Percentiles rank a stretch among this genome's conserved stretches.
These are phyloP conservation scores for Megaceryle alcyon DNA, from an alignment of 2,797 vertebrate species.

Conservation along the genomic window DNA sequence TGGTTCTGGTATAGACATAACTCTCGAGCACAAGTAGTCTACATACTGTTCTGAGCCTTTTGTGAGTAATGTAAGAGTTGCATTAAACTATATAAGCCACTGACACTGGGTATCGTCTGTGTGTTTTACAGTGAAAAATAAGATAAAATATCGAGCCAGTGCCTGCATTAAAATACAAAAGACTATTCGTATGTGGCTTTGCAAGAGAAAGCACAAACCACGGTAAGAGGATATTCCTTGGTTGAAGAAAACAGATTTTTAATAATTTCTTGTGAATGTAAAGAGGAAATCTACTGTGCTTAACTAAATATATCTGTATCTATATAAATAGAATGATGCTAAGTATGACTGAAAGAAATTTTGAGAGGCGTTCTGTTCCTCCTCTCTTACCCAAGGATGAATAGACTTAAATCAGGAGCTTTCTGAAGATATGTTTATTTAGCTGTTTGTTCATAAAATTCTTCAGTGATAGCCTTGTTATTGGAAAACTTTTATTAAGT, in stretches of 20 bases:
- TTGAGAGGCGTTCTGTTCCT: not conserved
- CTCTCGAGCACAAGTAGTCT: not conserved
- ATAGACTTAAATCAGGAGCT: not conserved
- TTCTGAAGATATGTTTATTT: not conserved
- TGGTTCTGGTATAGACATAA: not conserved
- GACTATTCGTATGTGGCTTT: slow-evolving; percentile 97
- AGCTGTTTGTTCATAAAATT: not conserved
- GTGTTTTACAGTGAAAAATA: slow-evolving; percentile 90
- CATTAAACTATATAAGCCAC: not conserved
- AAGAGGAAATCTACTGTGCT: not conserved
- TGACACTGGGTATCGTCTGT: not conserved
- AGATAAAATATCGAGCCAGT: slow-evolving; percentile 89
- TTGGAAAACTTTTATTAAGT: not conserved
- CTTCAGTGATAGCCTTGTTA: not conserved
- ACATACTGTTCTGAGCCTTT: not conserved
- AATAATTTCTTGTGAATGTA: not conserved
- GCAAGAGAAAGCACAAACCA: slow-evolving; percentile 93
- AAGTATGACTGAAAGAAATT: not conserved
- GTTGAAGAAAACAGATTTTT: not conserved
- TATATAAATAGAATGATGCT: not conserved
- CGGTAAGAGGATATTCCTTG: slow-evolving; percentile 81
- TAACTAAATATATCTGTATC: not conserved
- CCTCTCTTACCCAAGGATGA: not conserved
- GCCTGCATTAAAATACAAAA: slow-evolving; percentile 95
- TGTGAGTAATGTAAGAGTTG: not conserved